Evolutionary conservation across 2,113 vertebrate genomes (phyloP), one percentile per base, ranked within the genome.

Genomic region (Talpa occidentalis): DNA sequence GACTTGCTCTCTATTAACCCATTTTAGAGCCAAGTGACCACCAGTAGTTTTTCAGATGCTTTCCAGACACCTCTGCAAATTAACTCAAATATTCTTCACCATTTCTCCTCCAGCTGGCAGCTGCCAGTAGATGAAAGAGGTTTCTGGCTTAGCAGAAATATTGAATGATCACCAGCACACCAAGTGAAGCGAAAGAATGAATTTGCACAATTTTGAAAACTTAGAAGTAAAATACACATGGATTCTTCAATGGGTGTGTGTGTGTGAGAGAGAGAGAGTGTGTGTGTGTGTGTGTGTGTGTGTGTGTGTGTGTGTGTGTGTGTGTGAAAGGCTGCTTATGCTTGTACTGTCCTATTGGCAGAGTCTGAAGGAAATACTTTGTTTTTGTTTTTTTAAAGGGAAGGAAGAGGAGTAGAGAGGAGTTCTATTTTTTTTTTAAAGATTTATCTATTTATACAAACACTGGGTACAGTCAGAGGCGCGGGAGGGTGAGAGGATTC

Each of bases 11-110:
- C 81, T 14, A 2, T 93, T 67, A 88, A 84, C 72, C 56, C 87
- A 1, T 93, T 91, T 86, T 44, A 60, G 90, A 91, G 21, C 16
- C 17, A 60, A 30, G 17, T 64, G 44, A 87, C 88, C 42, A 47
- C 26, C 67, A 88, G 60, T 74, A 80, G n/a, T 93, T 95, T 96
- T 95, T 96, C 92, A 93, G 42, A 59, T 59, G 37, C 67, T 84
- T 73, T 84, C 80, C 49, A 80, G 73, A 88, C 70, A 88, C 56
- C 42, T 94, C 66, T 88, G 49, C 28, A 90, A 80, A 96, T 94
- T 84, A 96, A 82, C 62, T 73, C 76, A 54, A 30, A 84, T 90
- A 93, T 79, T 80, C 74, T 74, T 97, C 37, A 21, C 62, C 24
- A 42, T 35, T 26, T 40, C 0, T n/a, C 17, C 52, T 74, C 77